A percentile compares a stretch with the other conserved stretches of the same genome.
These are phyloP conservation scores for Acrossocheilus fasciatus DNA, from an alignment of 2,797 vertebrate genomes.

Conservation along the genomic window DNA sequence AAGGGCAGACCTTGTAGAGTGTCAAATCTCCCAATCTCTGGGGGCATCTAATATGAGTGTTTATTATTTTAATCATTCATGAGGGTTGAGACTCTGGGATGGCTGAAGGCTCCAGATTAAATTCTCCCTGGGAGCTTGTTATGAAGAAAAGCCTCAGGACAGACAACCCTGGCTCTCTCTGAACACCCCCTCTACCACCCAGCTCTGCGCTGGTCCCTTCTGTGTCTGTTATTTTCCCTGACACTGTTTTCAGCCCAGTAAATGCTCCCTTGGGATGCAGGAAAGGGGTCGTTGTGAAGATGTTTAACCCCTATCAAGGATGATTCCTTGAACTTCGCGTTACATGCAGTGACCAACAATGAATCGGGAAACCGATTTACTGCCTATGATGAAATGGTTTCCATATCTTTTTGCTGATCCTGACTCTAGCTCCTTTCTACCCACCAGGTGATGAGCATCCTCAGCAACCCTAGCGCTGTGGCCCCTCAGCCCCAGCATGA, in stretches of 20 bases:
- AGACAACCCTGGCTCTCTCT: slow-evolving; percentile 53
- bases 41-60: slow-evolving; percentile 62
- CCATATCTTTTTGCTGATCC: slow-evolving; percentile 12
- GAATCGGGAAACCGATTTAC: not conserved
- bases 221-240: slow-evolving; percentile 50
- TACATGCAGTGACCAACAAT: slow-evolving; percentile 17
- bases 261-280: slow-evolving; percentile 56
- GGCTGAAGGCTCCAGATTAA: slow-evolving; percentile 63
- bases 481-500: slow-evolving; percentile 91
- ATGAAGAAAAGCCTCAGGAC: slow-evolving; percentile 60
- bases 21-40: slow-evolving; percentile 55
- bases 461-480: slow-evolving; percentile 88
- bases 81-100: slow-evolving; percentile 56
- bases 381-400: slow-evolving; percentile 8
- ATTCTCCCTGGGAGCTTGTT: slow-evolving; percentile 65
- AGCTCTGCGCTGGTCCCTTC: slow-evolving; percentile 25
- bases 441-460: slow-evolving; percentile 94
- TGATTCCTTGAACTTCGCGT: slow-evolving; percentile 34
- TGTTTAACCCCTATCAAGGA: slow-evolving; percentile 46
- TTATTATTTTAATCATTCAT: slow-evolving; percentile 72
- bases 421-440: slow-evolving; percentile 1
- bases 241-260: slow-evolving; percentile 52
- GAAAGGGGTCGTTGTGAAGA: slow-evolving; percentile 46
- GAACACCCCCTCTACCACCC: slow-evolving; percentile 6
- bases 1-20: slow-evolving; percentile 41